Evolutionary conservation across 2,113 vertebrate genomes (phyloP).

Genomic region (Amblyornis subalaris): DNA sequence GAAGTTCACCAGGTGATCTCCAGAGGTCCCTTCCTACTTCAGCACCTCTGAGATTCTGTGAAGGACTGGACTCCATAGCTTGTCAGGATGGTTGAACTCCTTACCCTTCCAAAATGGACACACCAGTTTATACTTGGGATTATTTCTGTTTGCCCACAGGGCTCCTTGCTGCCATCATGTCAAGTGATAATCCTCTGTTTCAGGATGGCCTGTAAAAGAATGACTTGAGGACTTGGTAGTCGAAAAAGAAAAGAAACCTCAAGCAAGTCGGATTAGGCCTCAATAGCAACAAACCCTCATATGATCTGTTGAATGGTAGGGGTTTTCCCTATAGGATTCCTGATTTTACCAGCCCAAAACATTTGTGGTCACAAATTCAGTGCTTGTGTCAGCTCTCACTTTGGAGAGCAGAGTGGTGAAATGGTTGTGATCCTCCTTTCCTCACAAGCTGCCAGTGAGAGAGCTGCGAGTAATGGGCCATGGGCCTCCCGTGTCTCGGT

Average conservation of each 20-base stretch:
- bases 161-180: not conserved
- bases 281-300: not conserved
- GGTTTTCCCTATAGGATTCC: not conserved
- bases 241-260: not conserved
- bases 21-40: not conserved
- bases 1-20: not conserved
- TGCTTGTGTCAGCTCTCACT: not conserved
- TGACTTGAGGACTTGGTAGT: not conserved
- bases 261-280: not conserved
- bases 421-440: not conserved
- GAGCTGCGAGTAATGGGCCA: not conserved
- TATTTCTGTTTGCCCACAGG: not conserved
- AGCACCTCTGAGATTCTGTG: not conserved
- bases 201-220: not conserved
- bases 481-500: not conserved
- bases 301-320: not conserved
- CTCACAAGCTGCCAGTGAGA: not conserved
- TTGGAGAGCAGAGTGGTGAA: not conserved
- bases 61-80: not conserved
- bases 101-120: not conserved
- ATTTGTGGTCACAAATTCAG: not conserved
- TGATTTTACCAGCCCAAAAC: not conserved
- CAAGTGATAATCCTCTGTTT: not conserved
- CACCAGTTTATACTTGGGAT: not conserved
- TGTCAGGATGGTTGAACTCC: not conserved